Evolutionary conservation across 1,140 invertebrate genomes (phyloP).

Genomic region (Scaptomyza graminum): DNA sequence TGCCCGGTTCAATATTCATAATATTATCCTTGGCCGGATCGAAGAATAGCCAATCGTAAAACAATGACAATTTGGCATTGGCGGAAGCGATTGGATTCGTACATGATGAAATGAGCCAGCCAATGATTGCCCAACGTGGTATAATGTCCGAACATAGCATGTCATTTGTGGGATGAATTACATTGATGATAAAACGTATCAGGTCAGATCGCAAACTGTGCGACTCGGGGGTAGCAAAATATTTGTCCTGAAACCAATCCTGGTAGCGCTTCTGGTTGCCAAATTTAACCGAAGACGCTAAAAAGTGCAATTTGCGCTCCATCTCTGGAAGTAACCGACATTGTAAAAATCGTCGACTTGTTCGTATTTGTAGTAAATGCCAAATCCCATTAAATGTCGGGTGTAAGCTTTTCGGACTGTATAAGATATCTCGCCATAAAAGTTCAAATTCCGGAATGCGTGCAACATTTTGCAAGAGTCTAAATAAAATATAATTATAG

Average conservation of each 20-base stretch:
- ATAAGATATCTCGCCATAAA: conserved; percentile 96
- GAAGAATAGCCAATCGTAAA: conserved; percentile 99
- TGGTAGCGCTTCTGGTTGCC: conserved; percentile 99
- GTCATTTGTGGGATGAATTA: conserved; percentile 99
- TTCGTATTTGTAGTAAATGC: conserved; percentile 94
- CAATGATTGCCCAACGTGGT: conserved; percentile 98
- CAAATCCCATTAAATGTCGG: conserved; percentile 94
- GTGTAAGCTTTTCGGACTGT: conserved; percentile 93
- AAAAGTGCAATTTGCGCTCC: conserved; percentile 97
- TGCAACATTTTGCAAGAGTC: conserved; percentile 96
- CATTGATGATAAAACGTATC: conserved; percentile 98
- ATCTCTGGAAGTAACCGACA: conserved; percentile 97
- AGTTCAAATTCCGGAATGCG: conserved; percentile 97
- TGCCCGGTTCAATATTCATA: conserved; percentile 99
- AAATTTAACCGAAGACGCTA: conserved; percentile 96
- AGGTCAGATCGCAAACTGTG: conserved; percentile 97
- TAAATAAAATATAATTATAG: conserved; percentile 15
- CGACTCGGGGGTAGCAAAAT: conserved; percentile 98
- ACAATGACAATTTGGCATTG: conserved; percentile 97
- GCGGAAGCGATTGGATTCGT: conserved; percentile 96
- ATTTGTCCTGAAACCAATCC: conserved; percentile 99
- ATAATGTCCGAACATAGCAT: conserved; percentile 98
- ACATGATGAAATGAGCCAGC: conserved; percentile 98
- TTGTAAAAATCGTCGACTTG: conserved; percentile 95
- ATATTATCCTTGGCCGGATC: conserved; percentile 98